Evolutionary conservation across 2,888 invertebrate genomes (phyloP), one percentile per base, ranked within the genome.

Genomic region (Drosophila crucigera): DNA sequence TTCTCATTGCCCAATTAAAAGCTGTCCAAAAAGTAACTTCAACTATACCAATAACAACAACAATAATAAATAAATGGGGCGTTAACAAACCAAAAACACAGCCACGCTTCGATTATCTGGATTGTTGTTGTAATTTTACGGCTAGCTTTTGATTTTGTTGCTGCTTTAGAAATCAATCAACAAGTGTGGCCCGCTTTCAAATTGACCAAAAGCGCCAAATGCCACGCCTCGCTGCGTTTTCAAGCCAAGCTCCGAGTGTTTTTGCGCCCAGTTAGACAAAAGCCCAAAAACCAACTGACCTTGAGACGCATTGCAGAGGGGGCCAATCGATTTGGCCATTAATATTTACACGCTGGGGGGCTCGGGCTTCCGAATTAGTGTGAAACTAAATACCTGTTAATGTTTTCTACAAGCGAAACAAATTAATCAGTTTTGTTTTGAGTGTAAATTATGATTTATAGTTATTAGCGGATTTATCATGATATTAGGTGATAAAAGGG

Each of bases 141-240:
- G 47, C 14, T 7, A 22, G 10, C 25, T 41, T 39, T 55, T 60
- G 39, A 59, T 52, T 49, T 53, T 61, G 30, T 52, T 64, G 56
- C 33, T 66, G 55, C 43, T 53, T 59, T 77, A 73, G 79, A 87
- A 85, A 85, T 85, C 84, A 89, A 85, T 87, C 89, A 85, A 70
- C 87, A 89, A 87, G 89, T 84, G 89, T 72, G 72, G 89, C 84
- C 79, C 82, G 82, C 84, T 89, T 89, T 89, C 89, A 85, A 84
- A 89, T 82, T 67, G 55, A 56, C 68, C 69, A 76, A 60, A 59
- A 70, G 62, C 59, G 53, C 64, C 71, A 66, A 74, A 65, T 54
- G 66, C 60, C 68, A 53, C 86, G 86, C 75, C 83, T 89, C 56
- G 83, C 71, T 84, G 86, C 75, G 72, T 81, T 89, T 83, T 25